Conservation (phyloP, 2,113 vertebrate genomes). For the Cyanoramphus novaezelandiae region DNA sequence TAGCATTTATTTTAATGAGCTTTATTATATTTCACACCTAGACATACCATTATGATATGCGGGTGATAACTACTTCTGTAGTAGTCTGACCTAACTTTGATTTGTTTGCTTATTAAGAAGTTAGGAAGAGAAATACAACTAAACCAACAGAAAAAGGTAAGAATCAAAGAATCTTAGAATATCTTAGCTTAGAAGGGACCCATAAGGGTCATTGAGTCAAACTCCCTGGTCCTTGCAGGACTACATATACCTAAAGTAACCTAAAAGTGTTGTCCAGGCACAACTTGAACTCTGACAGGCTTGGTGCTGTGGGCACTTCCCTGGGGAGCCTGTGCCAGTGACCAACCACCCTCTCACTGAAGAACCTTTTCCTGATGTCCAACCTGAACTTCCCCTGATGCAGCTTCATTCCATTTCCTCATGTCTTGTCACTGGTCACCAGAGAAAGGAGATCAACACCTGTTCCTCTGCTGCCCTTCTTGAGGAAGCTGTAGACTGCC, state of each 20-base stretch:
- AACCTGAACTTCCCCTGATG: neutral
- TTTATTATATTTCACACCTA: neutral
- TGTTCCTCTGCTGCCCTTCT: rapidly evolving
- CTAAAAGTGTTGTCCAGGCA: neutral
- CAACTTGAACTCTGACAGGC: neutral
- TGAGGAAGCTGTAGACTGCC: neutral
- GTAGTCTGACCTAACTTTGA: neutral
- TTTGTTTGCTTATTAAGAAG: neutral
- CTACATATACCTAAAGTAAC: neutral
- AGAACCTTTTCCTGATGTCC: neutral
- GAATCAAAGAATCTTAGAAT: neutral
- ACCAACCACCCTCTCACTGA: neutral
- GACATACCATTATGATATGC: neutral
- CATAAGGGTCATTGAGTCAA: neutral
- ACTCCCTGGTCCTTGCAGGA: neutral
- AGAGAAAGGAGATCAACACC: neutral
- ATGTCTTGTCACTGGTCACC: neutral
- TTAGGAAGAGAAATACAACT: neutral
- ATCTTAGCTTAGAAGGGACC: neutral
- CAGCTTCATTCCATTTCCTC: neutral
- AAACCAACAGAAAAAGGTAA: neutral
- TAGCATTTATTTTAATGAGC: neutral
- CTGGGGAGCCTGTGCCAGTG: neutral
- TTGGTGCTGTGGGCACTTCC: neutral
- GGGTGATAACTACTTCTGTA: neutral